These are phyloP conservation scores for Aphidius colemani DNA, from an alignment of 2,888 invertebrate genomes.

Conservation along the genomic window DNA sequence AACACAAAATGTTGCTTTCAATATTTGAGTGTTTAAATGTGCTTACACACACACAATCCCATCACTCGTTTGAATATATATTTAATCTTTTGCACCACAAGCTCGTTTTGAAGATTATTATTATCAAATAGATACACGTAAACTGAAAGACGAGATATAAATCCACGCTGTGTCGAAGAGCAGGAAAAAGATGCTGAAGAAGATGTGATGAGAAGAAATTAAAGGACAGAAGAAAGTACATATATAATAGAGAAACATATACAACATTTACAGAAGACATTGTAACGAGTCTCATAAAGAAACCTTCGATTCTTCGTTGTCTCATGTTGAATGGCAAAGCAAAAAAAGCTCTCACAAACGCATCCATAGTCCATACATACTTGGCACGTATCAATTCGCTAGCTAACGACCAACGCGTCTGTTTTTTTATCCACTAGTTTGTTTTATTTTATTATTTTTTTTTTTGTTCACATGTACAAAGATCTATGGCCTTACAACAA, in stretches of 20 bases:
- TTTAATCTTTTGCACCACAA: no score
- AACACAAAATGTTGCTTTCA: no score
- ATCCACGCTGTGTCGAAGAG: no score
- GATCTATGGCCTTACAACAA: no score
- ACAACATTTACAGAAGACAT: not conserved
- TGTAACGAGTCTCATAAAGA: slow-evolving; percentile 3
- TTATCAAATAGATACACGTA: no score
- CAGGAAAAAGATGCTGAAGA: not conserved
- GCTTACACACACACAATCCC: no score
- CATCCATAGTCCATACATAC: slow-evolving; percentile 27
- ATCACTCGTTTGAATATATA: no score
- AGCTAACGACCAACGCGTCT: slow-evolving; percentile 26
- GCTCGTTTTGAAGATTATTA: no score
- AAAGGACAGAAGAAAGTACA: slow-evolving; percentile 13
- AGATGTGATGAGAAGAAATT: slow-evolving; percentile 16
- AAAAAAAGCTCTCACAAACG: slow-evolving; percentile 16
- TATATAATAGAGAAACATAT: no score
- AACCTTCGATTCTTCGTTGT: slow-evolving; percentile 12
- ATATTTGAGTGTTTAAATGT: no score
- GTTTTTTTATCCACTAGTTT: not conserved
- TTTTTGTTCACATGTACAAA: slow-evolving; percentile 1
- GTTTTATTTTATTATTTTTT: not conserved
- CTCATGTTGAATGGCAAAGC: not conserved
- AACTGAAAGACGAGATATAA: no score
- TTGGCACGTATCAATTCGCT: slow-evolving; percentile 28